These are phyloP conservation scores for Diarsia mendica DNA, from an alignment of 2,888 invertebrate species.

Conservation along the genomic window DNA sequence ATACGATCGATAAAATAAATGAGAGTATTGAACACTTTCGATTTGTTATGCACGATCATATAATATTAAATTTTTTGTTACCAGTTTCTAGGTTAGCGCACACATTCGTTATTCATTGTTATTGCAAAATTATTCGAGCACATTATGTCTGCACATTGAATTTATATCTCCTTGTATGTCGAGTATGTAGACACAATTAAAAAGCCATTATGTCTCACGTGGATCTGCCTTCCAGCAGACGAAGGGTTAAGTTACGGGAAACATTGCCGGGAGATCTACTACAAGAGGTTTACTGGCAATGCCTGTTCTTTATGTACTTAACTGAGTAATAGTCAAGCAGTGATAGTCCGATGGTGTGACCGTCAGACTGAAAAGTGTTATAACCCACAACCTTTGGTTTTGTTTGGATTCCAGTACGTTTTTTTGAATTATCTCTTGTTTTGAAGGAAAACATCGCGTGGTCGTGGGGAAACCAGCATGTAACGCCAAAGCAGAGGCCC, in stretches of 20 bases:
- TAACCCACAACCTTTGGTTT: too few relatives aligned
- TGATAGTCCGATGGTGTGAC: too few relatives aligned
- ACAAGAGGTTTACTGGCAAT: neutral
- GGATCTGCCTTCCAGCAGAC: too few relatives aligned
- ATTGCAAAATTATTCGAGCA: conserved; percentile 19
- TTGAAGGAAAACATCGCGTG: too few relatives aligned
- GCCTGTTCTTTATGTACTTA: neutral
- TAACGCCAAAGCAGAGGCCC: too few relatives aligned
- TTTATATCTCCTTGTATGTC: too few relatives aligned
- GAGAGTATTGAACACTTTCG: conserved; percentile 47
- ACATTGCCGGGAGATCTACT: neutral
- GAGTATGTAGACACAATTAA: too few relatives aligned
- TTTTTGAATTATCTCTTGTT: too few relatives aligned
- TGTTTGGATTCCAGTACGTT: too few relatives aligned
- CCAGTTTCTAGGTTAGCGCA: conserved; percentile 58
- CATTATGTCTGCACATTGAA: conserved; percentile 16
- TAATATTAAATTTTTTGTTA: conserved; percentile 37
- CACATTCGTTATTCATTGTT: conserved; percentile 36
- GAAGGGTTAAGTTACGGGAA: conserved; percentile 21
- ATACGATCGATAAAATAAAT: conserved; percentile 60
- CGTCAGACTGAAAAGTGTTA: too few relatives aligned
- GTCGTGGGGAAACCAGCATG: too few relatives aligned
- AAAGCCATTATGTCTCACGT: too few relatives aligned
- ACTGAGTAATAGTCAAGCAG: neutral
- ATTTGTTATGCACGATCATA: conserved; percentile 42